These are phyloP conservation scores for Diaperis boleti DNA, from an alignment of 2,888 invertebrate species.

Conservation along the genomic window DNA sequence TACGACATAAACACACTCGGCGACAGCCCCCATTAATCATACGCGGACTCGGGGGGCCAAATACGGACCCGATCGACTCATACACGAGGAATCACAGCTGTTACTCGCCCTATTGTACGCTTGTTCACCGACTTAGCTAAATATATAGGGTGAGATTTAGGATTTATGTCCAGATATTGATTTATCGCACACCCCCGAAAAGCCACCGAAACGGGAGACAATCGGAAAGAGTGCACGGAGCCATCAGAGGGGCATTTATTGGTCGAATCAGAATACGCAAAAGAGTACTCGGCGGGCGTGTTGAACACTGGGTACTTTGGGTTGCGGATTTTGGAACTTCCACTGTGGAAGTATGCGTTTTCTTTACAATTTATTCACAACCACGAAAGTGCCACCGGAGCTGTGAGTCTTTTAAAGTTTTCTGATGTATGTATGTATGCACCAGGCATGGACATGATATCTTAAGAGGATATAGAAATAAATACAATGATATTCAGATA, in stretches of 20 bases:
- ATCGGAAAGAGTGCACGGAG: slow-evolving; percentile 2
- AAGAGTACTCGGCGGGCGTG: too few relatives aligned
- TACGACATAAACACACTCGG: slow-evolving; percentile 62
- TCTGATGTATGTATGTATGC: too few relatives aligned
- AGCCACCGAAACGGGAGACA: slow-evolving; percentile 15
- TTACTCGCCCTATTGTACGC: slow-evolving; percentile 47
- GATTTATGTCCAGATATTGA: slow-evolving; percentile 55
- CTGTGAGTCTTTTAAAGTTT: too few relatives aligned
- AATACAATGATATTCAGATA: too few relatives aligned
- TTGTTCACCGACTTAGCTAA: slow-evolving; percentile 34
- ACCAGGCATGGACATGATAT: too few relatives aligned
- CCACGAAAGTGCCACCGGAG: too few relatives aligned
- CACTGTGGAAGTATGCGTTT: too few relatives aligned
- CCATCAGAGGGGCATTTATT: neutral
- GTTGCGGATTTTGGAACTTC: too few relatives aligned
- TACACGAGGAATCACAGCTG: slow-evolving; percentile 51
- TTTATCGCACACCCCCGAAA: slow-evolving; percentile 47
- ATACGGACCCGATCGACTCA: slow-evolving; percentile 57
- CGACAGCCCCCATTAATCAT: slow-evolving; percentile 64
- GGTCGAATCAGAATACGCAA: neutral
- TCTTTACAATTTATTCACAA: too few relatives aligned
- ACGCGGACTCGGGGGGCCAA: slow-evolving; percentile 59
- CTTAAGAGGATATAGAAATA: too few relatives aligned
- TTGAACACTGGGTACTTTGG: too few relatives aligned
- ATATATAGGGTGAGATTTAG: slow-evolving; percentile 52